Conservation (phyloP, 2,113 vertebrate species). For the Istiophorus platypterus region DNA sequence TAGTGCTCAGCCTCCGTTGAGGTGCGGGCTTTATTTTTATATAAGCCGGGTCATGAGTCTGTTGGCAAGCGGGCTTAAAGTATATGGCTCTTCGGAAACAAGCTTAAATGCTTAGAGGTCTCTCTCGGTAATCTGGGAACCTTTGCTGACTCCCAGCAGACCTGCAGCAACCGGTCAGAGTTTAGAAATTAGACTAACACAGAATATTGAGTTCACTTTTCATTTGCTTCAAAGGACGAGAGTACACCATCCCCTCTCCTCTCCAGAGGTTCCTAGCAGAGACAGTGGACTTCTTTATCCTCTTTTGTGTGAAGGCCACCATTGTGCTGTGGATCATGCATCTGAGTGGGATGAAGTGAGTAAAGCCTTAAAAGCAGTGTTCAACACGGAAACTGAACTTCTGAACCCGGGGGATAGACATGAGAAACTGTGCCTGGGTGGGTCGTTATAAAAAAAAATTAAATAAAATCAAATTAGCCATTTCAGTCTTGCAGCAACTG, state of each 20-base stretch:
- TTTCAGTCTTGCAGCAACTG: neutral
- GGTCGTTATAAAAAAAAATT: neutral
- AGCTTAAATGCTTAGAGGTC: slow-evolving; percentile 44
- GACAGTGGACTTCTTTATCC: slow-evolving; percentile 96
- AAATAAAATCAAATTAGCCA: neutral
- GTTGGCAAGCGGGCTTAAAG: slow-evolving; percentile 45
- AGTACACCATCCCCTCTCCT: slow-evolving; percentile 93
- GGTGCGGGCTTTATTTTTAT: neutral
- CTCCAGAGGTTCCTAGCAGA: slow-evolving; percentile 94
- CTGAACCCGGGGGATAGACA: neutral
- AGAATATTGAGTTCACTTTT: neutral
- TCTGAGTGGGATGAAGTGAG: slow-evolving; percentile 97
- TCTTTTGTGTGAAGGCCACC: slow-evolving; percentile 95
- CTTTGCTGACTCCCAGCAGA: neutral
- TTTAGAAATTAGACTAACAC: neutral
- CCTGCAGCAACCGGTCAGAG: neutral
- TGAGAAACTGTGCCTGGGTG: neutral
- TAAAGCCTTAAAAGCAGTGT: slow-evolving; percentile 30
- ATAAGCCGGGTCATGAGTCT: slow-evolving; percentile 46
- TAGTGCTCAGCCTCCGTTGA: neutral
- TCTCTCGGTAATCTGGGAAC: neutral
- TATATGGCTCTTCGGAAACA: slow-evolving; percentile 19
- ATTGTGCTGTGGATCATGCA: slow-evolving; percentile 96
- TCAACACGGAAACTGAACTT: neutral
- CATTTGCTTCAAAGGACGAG: slow-evolving; percentile 84